Conservation (phyloP, 2,888 invertebrate genomes). For the Adelphocoris suturalis region DNA sequence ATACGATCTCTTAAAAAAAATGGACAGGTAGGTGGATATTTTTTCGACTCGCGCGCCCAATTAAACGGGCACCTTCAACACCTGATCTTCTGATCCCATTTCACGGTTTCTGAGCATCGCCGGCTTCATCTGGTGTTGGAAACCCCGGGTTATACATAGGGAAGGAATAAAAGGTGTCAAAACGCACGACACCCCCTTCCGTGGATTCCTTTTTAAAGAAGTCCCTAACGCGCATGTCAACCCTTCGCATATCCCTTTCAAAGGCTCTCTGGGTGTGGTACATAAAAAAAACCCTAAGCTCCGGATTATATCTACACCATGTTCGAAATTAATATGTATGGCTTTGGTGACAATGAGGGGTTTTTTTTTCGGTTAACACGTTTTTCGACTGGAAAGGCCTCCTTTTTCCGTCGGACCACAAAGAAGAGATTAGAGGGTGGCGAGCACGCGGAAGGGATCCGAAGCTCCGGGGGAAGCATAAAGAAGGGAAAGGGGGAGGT, state of each 20-base stretch:
- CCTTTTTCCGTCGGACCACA: conserved; percentile 22
- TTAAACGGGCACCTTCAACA: conserved; percentile 52
- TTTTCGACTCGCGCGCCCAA: conserved; percentile 51
- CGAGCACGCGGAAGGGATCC: background rate
- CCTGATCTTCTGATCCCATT: conserved; percentile 42
- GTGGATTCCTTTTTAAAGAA: conserved; percentile 30
- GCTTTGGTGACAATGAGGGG: conserved; percentile 53
- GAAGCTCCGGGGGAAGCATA: background rate
- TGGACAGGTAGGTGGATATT: background rate
- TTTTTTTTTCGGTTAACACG: conserved; percentile 8
- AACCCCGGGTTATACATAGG: background rate
- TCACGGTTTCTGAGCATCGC: conserved; percentile 47
- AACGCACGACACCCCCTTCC: background rate
- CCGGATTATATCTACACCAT: conserved; percentile 42
- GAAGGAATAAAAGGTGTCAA: background rate
- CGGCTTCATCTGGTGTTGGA: background rate
- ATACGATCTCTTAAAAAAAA: conserved; percentile 17
- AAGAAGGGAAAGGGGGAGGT: background rate
- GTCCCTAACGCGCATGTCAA: conserved; percentile 20
- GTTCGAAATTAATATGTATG: conserved; percentile 59
- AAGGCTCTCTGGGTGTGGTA: background rate
- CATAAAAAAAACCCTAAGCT: background rate
- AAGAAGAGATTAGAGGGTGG: conserved; percentile 54
- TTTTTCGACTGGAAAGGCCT: conserved; percentile 28
- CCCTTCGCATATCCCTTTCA: conserved; percentile 33